These are phyloP conservation scores for Myzus persicae DNA, from an alignment of 1,140 invertebrate genomes.

Conservation along the genomic window DNA sequence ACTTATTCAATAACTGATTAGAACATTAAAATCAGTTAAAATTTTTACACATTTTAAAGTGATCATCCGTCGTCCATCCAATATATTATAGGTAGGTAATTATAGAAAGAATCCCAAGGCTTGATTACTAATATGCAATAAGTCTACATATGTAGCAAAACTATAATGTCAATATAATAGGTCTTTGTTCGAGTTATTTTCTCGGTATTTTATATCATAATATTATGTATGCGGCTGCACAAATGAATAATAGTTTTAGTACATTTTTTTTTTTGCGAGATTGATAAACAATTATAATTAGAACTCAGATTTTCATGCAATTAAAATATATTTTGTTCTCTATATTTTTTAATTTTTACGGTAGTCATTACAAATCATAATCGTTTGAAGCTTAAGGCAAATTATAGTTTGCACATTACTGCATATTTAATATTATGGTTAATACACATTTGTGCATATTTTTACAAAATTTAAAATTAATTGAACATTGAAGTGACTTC, in stretches of 20 bases:
- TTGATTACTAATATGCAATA: neutral
- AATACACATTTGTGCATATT: too few species aligned
- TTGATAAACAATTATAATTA: neutral
- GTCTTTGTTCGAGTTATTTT: neutral
- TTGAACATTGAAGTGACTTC: too few species aligned
- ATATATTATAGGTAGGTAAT: neutral
- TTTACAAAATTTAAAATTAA: too few species aligned
- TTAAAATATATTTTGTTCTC: too few species aligned
- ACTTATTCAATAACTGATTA: neutral
- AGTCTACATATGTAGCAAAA: neutral
- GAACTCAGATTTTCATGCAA: too few species aligned
- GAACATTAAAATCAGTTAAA: neutral
- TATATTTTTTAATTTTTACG: too few species aligned
- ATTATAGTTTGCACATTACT: too few species aligned
- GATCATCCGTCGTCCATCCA: neutral
- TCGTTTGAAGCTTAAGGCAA: too few species aligned
- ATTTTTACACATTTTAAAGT: too few species aligned
- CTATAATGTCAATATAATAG: neutral
- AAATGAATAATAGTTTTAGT: neutral
- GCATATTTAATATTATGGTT: too few species aligned
- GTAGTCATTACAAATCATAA: too few species aligned
- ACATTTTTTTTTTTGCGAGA: neutral
- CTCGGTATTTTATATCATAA: neutral
- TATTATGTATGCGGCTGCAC: neutral
- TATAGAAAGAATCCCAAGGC: neutral